A percentile compares a stretch with the other conserved stretches of the same genome.
phyloP scores from a whole-genome alignment of 2,797 vertebrate genomes.

The Alcedo quadribrachys region DNA sequence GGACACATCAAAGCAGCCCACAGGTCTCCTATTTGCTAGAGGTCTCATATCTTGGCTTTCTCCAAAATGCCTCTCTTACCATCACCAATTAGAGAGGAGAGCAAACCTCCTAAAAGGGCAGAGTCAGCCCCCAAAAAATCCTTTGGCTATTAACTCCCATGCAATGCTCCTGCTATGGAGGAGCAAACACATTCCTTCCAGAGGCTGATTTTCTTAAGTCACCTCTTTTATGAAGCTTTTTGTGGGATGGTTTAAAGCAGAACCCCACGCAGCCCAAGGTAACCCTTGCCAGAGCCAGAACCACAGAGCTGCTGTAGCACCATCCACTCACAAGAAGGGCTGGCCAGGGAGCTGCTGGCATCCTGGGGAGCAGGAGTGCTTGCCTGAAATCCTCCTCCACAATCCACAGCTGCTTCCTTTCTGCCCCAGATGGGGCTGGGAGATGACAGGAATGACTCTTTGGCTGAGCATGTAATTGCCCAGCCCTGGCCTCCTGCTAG shows the following conservation, averaged over 20 bases:
- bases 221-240: background rate
- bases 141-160: background rate
- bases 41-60: background rate
- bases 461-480: fast-evolving
- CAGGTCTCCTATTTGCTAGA: background rate
- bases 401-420: background rate
- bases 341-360: background rate
- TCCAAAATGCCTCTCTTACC: background rate
- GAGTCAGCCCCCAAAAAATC: background rate
- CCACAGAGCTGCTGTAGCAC: background rate
- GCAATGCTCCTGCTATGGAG: background rate
- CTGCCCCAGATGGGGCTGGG: background rate
- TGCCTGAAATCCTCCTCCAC: background rate
- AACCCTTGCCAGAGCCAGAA: fast-evolving
- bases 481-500: background rate
- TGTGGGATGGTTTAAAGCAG: background rate
- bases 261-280: background rate
- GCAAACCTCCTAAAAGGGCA: slow-evolving; percentile 1
- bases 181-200: background rate
- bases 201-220: background rate
- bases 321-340: background rate
- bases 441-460: background rate
- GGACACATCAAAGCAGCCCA: background rate
- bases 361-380: background rate
- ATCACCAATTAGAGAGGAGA: slow-evolving; percentile 4